Base-by-base conservation (phyloP, 2,888 invertebrate species). In the Lasioglossum vierecki region DNA sequence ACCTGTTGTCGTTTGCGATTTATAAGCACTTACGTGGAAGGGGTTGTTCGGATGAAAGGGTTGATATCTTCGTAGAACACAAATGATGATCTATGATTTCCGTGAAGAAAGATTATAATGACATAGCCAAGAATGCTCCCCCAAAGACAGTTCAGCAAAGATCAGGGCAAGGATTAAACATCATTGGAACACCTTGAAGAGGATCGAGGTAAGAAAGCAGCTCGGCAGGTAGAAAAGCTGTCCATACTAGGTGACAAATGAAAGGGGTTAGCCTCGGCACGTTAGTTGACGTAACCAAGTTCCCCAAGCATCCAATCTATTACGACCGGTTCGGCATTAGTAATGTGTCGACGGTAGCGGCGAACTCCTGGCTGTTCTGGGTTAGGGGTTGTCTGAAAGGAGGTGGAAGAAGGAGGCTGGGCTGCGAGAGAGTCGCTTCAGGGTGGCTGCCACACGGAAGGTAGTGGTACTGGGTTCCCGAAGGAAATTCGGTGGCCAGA, bases 291-390 rank as follows among this genome's bases (percentile, higher is more conserved):
- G 88, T 92, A 91, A 91, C 90, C 88, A 93, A 93, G 90, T 93
- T 93, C 39, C 13, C 87, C 85, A 91, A 90, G 91, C 91, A 91
- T 92, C 93, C 92, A 92, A 93, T 94, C 93, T 92, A 93, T 94
- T 93, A 93, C 91, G 91, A 92, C 91, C 92, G 90, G 92, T 93
- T 93, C 91, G 91, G 93, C 93, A 93, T 94, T 94, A 91, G 92
- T 92, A 93, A 93, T 92, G 93, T 93, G 93, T 92, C 92, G 92
- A 88, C 91, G 90, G 85, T 85, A 88, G 84, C 84, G 83, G 88
- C 88, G 88, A 89, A 89, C 85, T 88, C 66, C 57, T n/a, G 66
- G 49, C 68, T 74, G 80, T 80, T 79, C 60, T 49, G 35, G 79
- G 76, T 73, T 78, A 46, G 71, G 79, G 80, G 82, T 80, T 72